phyloP scores from a whole-genome alignment of 2,797 vertebrate genomes.

The Buceros bicornis region DNA sequence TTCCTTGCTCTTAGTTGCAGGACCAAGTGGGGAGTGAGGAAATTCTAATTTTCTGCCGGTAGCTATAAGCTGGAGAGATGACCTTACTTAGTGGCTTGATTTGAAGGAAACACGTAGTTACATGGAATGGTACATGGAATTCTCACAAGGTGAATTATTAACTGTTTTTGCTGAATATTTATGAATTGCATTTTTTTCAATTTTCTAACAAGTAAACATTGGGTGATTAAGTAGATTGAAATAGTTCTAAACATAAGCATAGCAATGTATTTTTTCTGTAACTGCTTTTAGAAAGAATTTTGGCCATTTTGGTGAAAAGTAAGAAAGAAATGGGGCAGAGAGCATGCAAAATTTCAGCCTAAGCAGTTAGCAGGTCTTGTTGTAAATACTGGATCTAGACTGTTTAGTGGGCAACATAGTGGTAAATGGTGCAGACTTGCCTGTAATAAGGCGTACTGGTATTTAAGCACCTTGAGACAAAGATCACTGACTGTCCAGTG shows the following conservation, averaged over 20 bases:
- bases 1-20: background rate
- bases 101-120: background rate
- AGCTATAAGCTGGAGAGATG: background rate
- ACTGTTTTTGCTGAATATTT: background rate
- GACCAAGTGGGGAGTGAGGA: background rate
- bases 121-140: background rate
- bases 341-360: background rate
- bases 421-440: background rate
- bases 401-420: background rate
- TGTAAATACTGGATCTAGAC: background rate
- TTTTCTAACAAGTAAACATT: background rate
- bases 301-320: background rate
- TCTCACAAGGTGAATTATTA: conserved; percentile 17
- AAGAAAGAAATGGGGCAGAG: background rate
- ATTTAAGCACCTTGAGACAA: background rate
- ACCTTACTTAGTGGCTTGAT: background rate
- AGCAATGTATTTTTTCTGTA: background rate
- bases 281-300: background rate
- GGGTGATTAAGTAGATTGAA: background rate
- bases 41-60: background rate
- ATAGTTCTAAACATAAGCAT: background rate
- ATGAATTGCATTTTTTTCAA: background rate
- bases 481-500: background rate
- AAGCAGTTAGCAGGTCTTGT: background rate
- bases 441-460: background rate